phyloP scores from a whole-genome alignment of 2,888 invertebrate species.

The Linnaemya vulpina region DNA sequence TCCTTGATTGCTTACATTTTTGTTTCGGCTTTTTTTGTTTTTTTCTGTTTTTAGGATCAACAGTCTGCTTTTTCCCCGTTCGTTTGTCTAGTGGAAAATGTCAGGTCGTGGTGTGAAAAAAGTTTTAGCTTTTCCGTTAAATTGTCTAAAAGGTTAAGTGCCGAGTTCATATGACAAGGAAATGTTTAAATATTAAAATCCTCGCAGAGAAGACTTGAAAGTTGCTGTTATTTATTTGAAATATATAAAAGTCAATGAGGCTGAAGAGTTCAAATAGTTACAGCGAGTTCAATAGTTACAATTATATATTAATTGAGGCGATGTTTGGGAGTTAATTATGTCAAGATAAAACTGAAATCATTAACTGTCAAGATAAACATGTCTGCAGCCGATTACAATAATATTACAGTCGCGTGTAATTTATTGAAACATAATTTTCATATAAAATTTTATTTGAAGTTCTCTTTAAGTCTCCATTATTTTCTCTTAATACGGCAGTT shows the following conservation, averaged over 20 bases:
- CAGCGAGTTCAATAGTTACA: not conserved
- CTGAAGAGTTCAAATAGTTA: not conserved
- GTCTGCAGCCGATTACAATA: too few species aligned
- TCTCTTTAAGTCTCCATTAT: too few species aligned
- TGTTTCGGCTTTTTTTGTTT: constrained; percentile 5
- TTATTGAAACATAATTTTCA: too few species aligned
- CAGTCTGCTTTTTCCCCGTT: constrained; percentile 11
- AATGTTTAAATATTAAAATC: constrained; percentile 46
- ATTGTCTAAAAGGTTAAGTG: constrained; percentile 68
- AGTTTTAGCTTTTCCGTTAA: not conserved
- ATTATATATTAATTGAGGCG: constrained; percentile 13
- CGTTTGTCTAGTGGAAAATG: constrained; percentile 54
- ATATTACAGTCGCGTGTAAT: too few species aligned
- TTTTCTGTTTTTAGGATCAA: constrained; percentile 6
- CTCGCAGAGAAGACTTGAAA: constrained; percentile 25
- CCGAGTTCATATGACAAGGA: constrained; percentile 60
- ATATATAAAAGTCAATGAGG: constrained; percentile 21
- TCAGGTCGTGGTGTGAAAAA: constrained; percentile 70
- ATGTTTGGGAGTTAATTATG: not conserved
- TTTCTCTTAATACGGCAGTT: too few species aligned
- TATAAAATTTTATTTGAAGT: too few species aligned
- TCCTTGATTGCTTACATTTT: constrained; percentile 63
- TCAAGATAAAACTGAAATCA: not conserved
- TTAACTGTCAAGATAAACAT: too few species aligned
- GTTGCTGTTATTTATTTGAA: constrained; percentile 16